Base-by-base conservation (phyloP, 2,888 invertebrate genomes). In the Criorhina ranunculi region DNA sequence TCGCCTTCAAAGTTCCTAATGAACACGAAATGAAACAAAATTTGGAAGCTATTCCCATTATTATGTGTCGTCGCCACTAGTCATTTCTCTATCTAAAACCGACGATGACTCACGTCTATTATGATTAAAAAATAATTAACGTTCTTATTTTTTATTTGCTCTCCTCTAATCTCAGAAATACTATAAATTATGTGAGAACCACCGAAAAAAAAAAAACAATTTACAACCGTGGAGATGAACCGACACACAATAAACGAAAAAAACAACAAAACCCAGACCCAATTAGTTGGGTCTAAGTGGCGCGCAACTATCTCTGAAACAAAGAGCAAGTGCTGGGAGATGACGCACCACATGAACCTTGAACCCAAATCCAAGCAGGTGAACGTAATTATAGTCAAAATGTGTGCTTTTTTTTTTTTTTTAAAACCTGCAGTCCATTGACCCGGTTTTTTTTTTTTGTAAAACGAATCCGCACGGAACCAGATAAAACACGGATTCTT, bases 131-230 rank as follows among this genome's bases (percentile, higher is more conserved):
- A 60, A 29, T 42, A 40, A 60, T 60, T 29, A 60, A 42, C 42
- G 59, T 37, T 9, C 17, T 33, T 15, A 8, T 8, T 49, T 8
- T 35, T 64, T 64, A 19, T 17, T 44, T 49, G 7, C 46, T 17
- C 9, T 64, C 8, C 17, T 64, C 19, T 49, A 64, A 64, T 49
- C 49, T n/a, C 11, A 42, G 24, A 49, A 49, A 64, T 49, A 64
- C 49, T 24, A 64, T 64, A 64, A 64, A 64, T 64, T 64, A 64
- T 49, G 49, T 64, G 64, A 64, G 49, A 55, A 55, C 35, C 55
- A 40, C 33, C 17, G 17, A 64, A 19, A 49, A 35, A 35, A 35
- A 55, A 17, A 35, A 31, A 42, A 46, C 17, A 49, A 19, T n/a
- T 49, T 49, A 49, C 19, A 64, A 35, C 49, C 35, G 19, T 64